These are phyloP conservation scores for Nymphicus hollandicus DNA, from an alignment of 2,113 vertebrate genomes.

Conservation along the genomic window DNA sequence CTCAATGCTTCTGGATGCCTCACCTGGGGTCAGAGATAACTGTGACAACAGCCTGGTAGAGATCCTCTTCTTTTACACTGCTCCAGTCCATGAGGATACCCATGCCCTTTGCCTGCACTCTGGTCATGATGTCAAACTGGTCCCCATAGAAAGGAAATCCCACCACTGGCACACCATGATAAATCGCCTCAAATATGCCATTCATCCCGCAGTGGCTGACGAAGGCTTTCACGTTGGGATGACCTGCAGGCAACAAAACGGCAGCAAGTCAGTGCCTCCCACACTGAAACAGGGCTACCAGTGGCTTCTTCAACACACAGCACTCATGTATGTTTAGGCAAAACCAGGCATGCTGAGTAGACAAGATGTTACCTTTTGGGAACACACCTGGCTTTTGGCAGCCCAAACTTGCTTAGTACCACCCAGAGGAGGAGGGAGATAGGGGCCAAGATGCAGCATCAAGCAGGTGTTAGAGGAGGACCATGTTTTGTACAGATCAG, in stretches of 20 bases:
- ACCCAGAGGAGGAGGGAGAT: neutral
- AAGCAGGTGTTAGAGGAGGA: neutral
- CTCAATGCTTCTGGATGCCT: neutral
- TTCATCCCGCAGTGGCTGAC: conserved; percentile 72
- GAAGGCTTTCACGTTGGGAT: conserved; percentile 63
- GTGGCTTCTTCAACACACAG: neutral
- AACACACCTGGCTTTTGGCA: neutral
- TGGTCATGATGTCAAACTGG: conserved; percentile 72
- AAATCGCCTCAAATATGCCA: conserved; percentile 69
- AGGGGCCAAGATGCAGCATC: neutral
- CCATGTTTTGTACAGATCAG: neutral
- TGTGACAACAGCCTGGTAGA: conserved; percentile 45
- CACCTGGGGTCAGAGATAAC: conserved; percentile 63
- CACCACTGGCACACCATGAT: conserved; percentile 69
- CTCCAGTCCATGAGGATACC: conserved; percentile 69
- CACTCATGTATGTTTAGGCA: accelerated
- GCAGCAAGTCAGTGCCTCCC: neutral
- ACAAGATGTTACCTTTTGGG: neutral
- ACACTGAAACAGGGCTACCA: neutral
- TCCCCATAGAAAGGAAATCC: conserved; percentile 73
- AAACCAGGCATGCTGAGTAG: neutral
- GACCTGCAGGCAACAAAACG: conserved; percentile 14
- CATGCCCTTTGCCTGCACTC: conserved; percentile 69
- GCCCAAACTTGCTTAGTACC: neutral
- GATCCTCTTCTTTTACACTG: conserved; percentile 47